Percentiles rank a stretch among this genome's conserved stretches.
phyloP scores from a whole-genome alignment of 2,888 invertebrate species.

The Acanthococcus lagerstroemiae region DNA sequence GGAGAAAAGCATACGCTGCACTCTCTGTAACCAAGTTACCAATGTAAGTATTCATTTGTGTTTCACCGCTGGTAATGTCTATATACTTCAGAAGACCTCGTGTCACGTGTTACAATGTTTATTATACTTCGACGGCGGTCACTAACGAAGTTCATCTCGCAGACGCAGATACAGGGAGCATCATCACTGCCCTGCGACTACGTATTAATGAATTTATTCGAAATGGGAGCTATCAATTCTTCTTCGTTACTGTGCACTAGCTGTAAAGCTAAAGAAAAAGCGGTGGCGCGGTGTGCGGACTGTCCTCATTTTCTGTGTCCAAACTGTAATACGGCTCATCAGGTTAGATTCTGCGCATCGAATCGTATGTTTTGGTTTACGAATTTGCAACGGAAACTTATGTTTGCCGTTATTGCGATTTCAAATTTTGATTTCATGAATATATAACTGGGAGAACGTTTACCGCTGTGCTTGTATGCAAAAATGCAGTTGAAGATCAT shows the following conservation, averaged over 20 bases:
- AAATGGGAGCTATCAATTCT: conserved; percentile 66
- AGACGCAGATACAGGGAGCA: conserved; percentile 66
- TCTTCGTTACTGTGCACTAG: conserved; percentile 70
- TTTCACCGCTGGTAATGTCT: too few relatives aligned
- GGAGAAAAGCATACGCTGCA: conserved; percentile 56
- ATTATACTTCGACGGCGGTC: too few relatives aligned
- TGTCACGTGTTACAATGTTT: background rate
- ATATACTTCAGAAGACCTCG: too few relatives aligned
- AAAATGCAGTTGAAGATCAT: too few relatives aligned
- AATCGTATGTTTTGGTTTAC: background rate
- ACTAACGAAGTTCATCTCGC: conserved; percentile 30
- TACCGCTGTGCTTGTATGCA: background rate
- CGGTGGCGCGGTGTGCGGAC: conserved; percentile 86
- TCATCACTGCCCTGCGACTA: conserved; percentile 75
- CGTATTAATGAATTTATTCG: conserved; percentile 72
- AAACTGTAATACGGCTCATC: conserved; percentile 90
- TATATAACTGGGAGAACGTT: background rate
- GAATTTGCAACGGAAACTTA: background rate
- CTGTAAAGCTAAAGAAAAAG: conserved; percentile 89
- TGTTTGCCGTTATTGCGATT: too few relatives aligned
- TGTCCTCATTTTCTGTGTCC: conserved; percentile 89
- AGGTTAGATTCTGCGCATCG: conserved; percentile 42
- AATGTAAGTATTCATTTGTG: conserved; percentile 49
- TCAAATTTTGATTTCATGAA: background rate
- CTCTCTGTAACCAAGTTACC: conserved; percentile 76